A percentile compares a stretch with the other conserved stretches of the same genome.
Conservation (phyloP, 2,113 vertebrate species). For the Dipodomys spectabilis region DNA sequence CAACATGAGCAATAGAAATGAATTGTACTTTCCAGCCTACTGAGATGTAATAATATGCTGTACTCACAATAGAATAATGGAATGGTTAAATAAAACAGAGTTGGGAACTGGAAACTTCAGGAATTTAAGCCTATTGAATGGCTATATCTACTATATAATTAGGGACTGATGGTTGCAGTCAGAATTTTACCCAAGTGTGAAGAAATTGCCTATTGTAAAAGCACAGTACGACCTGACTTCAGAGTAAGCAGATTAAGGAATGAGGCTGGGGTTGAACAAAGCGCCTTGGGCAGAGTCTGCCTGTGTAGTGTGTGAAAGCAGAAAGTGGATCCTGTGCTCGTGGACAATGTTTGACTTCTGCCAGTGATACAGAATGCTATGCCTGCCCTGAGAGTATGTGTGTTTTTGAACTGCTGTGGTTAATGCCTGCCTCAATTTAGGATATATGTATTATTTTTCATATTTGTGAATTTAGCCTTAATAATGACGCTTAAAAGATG, state of each 20-base stretch:
- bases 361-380: background rate
- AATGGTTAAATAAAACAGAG: conserved; percentile 41
- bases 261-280: background rate
- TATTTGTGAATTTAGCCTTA: conserved; percentile 1
- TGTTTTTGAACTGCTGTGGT: conserved; percentile 18
- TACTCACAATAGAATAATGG: conserved; percentile 17
- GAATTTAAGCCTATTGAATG: conserved; percentile 34
- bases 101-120: conserved; percentile 24
- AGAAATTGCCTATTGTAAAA: conserved; percentile 34
- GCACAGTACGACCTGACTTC: background rate
- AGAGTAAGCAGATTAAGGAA: conserved; percentile 12
- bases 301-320: conserved; percentile 28
- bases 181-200: background rate
- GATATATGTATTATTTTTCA: background rate
- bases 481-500: background rate
- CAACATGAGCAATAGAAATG: background rate
- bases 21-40: conserved; percentile 31
- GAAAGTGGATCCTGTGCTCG: background rate
- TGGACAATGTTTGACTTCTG: background rate
- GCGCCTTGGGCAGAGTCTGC: background rate
- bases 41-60: background rate
- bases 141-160: background rate
- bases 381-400: conserved; percentile 20
- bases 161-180: background rate
- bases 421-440: conserved; percentile 36